phyloP scores from a whole-genome alignment of 53 echinoderm and acorn worm genomes.

The Antedon mediterranea region DNA sequence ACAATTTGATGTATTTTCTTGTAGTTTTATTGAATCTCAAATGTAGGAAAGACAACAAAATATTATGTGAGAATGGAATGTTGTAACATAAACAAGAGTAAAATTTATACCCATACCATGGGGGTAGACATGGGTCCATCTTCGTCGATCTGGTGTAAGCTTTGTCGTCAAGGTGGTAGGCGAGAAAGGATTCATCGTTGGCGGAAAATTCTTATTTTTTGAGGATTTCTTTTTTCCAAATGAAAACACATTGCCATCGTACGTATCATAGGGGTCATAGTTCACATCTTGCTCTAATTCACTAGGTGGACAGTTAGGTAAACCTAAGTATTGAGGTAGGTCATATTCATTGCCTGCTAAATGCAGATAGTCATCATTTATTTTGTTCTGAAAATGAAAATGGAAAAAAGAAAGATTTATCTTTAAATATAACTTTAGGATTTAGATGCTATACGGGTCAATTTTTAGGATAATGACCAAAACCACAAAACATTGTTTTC shows the following conservation, averaged over 20 bases:
- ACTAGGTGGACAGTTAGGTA: not conserved
- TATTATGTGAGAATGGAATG: not conserved
- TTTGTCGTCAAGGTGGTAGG: not conserved
- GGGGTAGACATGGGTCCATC: slow-evolving; percentile 6
- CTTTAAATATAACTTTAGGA: too few species aligned
- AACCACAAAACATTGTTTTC: too few species aligned
- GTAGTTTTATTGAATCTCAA: too few species aligned
- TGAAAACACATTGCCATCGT: not conserved
- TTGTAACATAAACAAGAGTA: not conserved
- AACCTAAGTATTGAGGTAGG: not conserved
- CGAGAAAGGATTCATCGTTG: slow-evolving; percentile 1
- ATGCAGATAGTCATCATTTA: too few species aligned
- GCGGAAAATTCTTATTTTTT: too few species aligned
- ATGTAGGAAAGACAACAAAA: too few species aligned
- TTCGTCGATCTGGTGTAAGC: slow-evolving; percentile 2
- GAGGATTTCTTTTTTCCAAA: not conserved
- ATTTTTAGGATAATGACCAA: too few species aligned
- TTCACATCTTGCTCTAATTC: not conserved
- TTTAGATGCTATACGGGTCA: too few species aligned
- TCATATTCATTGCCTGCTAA: too few species aligned
- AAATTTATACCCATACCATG: not conserved
- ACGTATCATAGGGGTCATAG: not conserved
- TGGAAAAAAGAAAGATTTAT: too few species aligned
- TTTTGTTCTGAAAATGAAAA: too few species aligned
- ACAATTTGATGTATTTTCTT: too few species aligned